A percentile compares a stretch with the other conserved stretches of the same genome.
These are phyloP conservation scores for Ahaetulla prasina DNA, from an alignment of 2,113 vertebrate species.

Conservation along the genomic window DNA sequence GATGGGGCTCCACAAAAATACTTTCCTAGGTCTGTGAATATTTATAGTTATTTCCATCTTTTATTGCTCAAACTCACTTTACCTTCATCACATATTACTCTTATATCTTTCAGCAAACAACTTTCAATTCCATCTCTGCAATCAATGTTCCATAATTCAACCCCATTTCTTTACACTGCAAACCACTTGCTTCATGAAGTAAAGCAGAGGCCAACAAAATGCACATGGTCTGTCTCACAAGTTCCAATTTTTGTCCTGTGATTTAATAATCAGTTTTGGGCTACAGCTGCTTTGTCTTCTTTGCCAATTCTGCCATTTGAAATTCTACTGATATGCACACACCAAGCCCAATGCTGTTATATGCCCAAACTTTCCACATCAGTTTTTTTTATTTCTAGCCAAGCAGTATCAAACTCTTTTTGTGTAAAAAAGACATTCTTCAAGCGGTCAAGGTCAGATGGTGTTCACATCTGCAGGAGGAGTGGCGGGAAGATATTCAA, in stretches of 20 bases:
- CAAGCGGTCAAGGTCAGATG: too few species aligned
- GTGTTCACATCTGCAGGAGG: too few species aligned
- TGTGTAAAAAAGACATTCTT: constrained; percentile 6
- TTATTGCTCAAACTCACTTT: not conserved
- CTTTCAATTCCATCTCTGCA: not conserved
- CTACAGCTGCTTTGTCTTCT: not conserved
- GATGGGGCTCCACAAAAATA: not conserved
- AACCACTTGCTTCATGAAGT: not conserved
- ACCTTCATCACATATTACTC: not conserved
- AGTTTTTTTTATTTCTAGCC: not conserved
- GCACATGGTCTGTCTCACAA: not conserved
- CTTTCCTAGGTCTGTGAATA: not conserved
- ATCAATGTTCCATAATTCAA: not conserved
- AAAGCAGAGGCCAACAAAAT: not conserved
- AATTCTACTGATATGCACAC: not conserved
- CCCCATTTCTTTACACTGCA: not conserved
- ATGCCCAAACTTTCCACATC: not conserved
- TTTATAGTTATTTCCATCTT: not conserved
- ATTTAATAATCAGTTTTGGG: not conserved
- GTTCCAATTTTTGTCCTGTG: not conserved
- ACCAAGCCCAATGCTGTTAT: not conserved
- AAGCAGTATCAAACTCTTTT: not conserved
- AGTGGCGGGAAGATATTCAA: too few species aligned
- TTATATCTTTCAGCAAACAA: not conserved
- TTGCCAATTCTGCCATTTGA: not conserved